A percentile compares a stretch with the other conserved stretches of the same genome.
These are phyloP conservation scores for Thera britannica DNA, from an alignment of 2,888 invertebrate genomes.

Conservation along the genomic window DNA sequence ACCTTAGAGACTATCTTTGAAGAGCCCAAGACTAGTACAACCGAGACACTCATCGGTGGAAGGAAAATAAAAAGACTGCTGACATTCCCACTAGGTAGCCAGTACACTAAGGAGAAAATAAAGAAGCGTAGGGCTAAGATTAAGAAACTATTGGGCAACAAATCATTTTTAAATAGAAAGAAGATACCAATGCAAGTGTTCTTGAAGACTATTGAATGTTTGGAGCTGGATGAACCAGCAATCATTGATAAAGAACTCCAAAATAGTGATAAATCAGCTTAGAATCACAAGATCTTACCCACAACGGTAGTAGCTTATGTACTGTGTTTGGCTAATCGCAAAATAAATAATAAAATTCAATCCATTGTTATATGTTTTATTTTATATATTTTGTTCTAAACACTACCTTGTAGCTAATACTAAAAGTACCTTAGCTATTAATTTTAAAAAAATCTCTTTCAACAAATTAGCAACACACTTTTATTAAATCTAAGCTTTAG, in stretches of 20 bases:
- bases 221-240: conserved; percentile 75
- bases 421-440: not conserved
- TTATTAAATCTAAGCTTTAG: too few relatives aligned
- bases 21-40: conserved; percentile 81
- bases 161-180: conserved; percentile 78
- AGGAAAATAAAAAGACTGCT: conserved; percentile 85
- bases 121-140: conserved; percentile 85
- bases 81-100: conserved; percentile 80
- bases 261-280: conserved; percentile 43
- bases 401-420: too few relatives aligned
- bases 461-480: too few relatives aligned
- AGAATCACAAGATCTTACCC: conserved; percentile 17
- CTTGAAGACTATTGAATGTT: conserved; percentile 81
- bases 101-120: conserved; percentile 82
- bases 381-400: not conserved
- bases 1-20: conserved; percentile 87
- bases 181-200: conserved; percentile 84
- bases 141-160: conserved; percentile 82
- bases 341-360: conserved; percentile 13
- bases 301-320: conserved; percentile 22
- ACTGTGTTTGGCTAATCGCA: conserved; percentile 15
- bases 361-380: not conserved
- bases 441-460: too few relatives aligned
- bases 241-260: conserved; percentile 59
- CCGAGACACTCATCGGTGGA: conserved; percentile 76